Conservation (phyloP, 2,797 vertebrate species). For the Anguilla pacifica region DNA sequence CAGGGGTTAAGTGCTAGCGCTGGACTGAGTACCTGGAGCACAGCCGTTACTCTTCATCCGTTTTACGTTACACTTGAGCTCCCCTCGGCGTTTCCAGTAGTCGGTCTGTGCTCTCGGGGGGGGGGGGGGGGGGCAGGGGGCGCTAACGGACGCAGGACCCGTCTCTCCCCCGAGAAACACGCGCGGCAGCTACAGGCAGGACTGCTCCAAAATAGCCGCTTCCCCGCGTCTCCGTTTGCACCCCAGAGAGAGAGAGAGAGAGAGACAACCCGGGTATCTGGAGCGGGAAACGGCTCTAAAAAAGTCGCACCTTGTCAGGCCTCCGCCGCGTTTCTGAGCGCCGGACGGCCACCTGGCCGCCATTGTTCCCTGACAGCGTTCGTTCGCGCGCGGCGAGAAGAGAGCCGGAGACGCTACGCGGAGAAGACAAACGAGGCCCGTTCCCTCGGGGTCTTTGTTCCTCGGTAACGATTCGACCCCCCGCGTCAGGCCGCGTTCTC, state of each 20-base stretch:
- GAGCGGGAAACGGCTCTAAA: not conserved
- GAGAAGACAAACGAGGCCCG: not conserved
- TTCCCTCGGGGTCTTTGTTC: not conserved
- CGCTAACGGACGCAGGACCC: not conserved
- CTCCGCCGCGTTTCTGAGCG: conserved; percentile 42
- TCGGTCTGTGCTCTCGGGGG: not conserved
- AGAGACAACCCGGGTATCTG: not conserved
- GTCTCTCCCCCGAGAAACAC: not conserved
- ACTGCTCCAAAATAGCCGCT: not conserved
- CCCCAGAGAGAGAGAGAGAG: conserved; percentile 18
- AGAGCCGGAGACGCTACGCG: not conserved
- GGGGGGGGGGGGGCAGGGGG: too few species aligned
- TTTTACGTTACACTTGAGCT: not conserved
- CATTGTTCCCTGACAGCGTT: conserved; percentile 36
- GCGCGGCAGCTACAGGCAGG: not conserved
- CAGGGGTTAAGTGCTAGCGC: not conserved
- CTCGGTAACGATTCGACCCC: not conserved
- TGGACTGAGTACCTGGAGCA: not conserved
- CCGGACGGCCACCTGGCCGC: conserved; percentile 53
- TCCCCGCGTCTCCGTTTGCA: not conserved
- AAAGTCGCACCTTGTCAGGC: conserved; percentile 45
- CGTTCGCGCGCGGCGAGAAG: not conserved
- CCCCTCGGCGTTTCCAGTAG: not conserved
- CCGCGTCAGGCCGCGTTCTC: not conserved
- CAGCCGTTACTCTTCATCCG: not conserved